phyloP scores from a whole-genome alignment of 2,113 vertebrate species.

The Chaetodon auriga region DNA sequence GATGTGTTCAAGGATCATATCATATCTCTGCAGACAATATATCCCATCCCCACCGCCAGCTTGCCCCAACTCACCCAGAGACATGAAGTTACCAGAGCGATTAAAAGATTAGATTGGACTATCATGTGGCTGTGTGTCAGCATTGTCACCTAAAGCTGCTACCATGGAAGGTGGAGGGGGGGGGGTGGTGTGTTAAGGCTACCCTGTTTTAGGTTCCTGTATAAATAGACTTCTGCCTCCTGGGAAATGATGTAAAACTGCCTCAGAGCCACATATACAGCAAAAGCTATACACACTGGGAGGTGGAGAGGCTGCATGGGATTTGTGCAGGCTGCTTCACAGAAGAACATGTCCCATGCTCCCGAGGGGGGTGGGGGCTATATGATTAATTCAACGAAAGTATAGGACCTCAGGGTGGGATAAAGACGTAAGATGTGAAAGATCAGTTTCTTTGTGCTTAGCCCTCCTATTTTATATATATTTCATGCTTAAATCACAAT shows the following conservation, averaged over 20 bases:
- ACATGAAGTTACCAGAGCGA: constrained; percentile 73
- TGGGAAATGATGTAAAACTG: constrained; percentile 69
- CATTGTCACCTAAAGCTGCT: constrained; percentile 68
- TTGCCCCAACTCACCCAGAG: constrained; percentile 58
- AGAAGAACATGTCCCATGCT: constrained; percentile 45
- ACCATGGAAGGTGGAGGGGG: background rate
- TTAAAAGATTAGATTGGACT: constrained; percentile 82
- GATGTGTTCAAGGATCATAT: constrained; percentile 68
- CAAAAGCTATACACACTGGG: constrained; percentile 52
- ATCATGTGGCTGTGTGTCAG: constrained; percentile 68
- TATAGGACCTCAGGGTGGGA: constrained; percentile 13
- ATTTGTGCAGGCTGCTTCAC: constrained; percentile 52
- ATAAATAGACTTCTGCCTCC: constrained; percentile 71
- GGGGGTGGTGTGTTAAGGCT: constrained; percentile 34
- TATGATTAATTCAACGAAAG: constrained; percentile 63
- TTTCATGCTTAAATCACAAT: too few relatives aligned
- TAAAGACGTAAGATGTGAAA: constrained; percentile 31
- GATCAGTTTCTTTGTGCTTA: constrained; percentile 7
- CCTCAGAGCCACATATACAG: constrained; percentile 52
- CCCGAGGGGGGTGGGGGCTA: constrained; percentile 17
- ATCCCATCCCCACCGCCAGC: constrained; percentile 42
- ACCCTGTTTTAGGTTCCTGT: constrained; percentile 68
- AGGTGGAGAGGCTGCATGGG: constrained; percentile 57
- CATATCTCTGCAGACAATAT: constrained; percentile 69
- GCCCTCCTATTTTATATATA: background rate